These are phyloP conservation scores for Otus sunia DNA, from an alignment of 2,113 vertebrate genomes.

Conservation along the genomic window DNA sequence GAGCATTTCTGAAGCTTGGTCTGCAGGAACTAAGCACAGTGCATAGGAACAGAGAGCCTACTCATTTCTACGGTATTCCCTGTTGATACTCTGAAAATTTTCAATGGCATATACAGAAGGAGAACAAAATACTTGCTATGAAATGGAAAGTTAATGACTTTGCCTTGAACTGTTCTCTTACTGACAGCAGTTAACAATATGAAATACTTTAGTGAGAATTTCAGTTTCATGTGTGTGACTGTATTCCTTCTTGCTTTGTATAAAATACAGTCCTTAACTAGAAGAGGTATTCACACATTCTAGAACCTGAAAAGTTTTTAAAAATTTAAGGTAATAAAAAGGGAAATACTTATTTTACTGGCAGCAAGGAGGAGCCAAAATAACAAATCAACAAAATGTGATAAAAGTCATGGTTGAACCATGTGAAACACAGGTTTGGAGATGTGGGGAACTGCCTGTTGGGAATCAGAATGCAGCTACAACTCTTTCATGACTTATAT, in stretches of 20 bases:
- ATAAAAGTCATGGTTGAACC: not conserved
- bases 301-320: not conserved
- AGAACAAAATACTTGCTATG: not conserved
- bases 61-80: not conserved
- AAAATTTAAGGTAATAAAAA: not conserved
- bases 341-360: not conserved
- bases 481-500: not conserved
- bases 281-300: not conserved
- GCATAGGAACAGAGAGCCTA: not conserved
- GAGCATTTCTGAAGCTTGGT: not conserved
- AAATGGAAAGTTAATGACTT: not conserved
- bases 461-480: not conserved
- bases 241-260: not conserved
- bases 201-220: not conserved
- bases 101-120: not conserved
- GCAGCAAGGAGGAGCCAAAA: not conserved
- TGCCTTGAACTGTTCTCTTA: not conserved
- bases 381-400: not conserved
- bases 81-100: not conserved
- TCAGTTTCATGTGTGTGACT: not conserved
- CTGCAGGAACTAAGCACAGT: not conserved
- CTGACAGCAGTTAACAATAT: not conserved
- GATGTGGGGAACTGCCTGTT: not conserved
- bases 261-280: not conserved
- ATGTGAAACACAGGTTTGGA: not conserved